These are phyloP conservation scores for Archaeoteleia sp. DNA, from an alignment of 2,888 invertebrate genomes.

Conservation along the genomic window DNA sequence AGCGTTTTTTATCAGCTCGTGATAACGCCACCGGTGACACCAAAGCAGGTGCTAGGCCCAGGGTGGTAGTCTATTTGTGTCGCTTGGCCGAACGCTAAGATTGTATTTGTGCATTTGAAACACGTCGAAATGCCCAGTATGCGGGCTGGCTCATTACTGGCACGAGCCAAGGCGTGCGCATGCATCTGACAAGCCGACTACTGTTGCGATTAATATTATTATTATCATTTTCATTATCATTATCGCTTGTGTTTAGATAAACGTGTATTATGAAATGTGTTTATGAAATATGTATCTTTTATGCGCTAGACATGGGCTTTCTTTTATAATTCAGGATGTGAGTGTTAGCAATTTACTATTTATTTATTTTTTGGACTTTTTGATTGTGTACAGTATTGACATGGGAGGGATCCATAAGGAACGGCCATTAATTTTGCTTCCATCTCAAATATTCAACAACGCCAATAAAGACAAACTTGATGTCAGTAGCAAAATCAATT, in stretches of 20 bases:
- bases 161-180: slow-evolving; percentile 70
- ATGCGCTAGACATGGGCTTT: too few relatives aligned
- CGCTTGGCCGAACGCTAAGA: slow-evolving; percentile 58
- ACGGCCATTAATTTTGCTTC: too few relatives aligned
- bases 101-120: slow-evolving; percentile 67
- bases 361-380: too few relatives aligned
- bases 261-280: slow-evolving; percentile 6
- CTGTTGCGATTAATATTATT: slow-evolving; percentile 49
- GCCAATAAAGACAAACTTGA: too few relatives aligned
- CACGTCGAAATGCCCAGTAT: slow-evolving; percentile 56
- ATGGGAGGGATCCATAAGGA: too few relatives aligned
- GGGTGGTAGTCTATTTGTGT: slow-evolving; percentile 68
- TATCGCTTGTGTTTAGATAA: slow-evolving; percentile 32
- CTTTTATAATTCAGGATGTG: too few relatives aligned
- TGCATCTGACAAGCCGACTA: slow-evolving; percentile 51
- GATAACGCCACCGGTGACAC: slow-evolving; percentile 58
- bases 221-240: slow-evolving; percentile 41
- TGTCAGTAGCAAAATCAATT: too few relatives aligned
- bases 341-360: too few relatives aligned
- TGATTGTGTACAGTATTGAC: too few relatives aligned
- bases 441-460: too few relatives aligned
- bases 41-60: slow-evolving; percentile 68
- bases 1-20: slow-evolving; percentile 47
- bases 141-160: slow-evolving; percentile 69
- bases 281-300: neutral